phyloP scores from a whole-genome alignment of 2,888 invertebrate species.

The Heliconius charithonia region DNA sequence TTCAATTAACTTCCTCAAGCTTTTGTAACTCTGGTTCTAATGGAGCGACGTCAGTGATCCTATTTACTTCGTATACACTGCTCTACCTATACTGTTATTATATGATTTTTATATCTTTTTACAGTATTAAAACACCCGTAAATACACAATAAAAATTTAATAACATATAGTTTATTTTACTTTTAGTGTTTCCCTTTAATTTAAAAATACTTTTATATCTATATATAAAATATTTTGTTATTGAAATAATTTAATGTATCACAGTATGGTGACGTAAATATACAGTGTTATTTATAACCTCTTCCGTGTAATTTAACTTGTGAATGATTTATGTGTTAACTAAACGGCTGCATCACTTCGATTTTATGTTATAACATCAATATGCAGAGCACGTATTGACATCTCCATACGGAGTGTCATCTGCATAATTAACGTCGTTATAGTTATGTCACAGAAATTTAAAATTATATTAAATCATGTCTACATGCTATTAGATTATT shows the following conservation, averaged over 20 bases:
- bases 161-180: not conserved
- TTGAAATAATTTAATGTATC: not conserved
- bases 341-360: slow-evolving; percentile 11
- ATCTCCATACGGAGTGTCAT: slow-evolving; percentile 18
- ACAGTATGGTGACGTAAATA: not conserved
- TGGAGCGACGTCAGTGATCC: slow-evolving; percentile 10
- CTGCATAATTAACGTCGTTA: slow-evolving; percentile 35
- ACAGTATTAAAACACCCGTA: not conserved
- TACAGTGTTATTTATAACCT: slow-evolving; percentile 13
- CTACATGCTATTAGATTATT: not conserved
- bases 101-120: not conserved
- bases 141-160: not conserved
- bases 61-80: not conserved
- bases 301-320: slow-evolving; percentile 12
- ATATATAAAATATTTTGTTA: not conserved
- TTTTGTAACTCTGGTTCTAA: slow-evolving; percentile 15
- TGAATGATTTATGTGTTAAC: slow-evolving; percentile 18
- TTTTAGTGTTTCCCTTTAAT: not conserved
- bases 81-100: slow-evolving; percentile 1
- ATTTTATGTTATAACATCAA: not conserved
- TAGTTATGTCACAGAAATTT: slow-evolving; percentile 29
- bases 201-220: not conserved
- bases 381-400: slow-evolving; percentile 29
- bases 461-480: slow-evolving; percentile 22
- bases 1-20: slow-evolving; percentile 30